Evolutionary conservation across 2,113 vertebrate species (phyloP).

Genomic region (Callaeas wilsoni): DNA sequence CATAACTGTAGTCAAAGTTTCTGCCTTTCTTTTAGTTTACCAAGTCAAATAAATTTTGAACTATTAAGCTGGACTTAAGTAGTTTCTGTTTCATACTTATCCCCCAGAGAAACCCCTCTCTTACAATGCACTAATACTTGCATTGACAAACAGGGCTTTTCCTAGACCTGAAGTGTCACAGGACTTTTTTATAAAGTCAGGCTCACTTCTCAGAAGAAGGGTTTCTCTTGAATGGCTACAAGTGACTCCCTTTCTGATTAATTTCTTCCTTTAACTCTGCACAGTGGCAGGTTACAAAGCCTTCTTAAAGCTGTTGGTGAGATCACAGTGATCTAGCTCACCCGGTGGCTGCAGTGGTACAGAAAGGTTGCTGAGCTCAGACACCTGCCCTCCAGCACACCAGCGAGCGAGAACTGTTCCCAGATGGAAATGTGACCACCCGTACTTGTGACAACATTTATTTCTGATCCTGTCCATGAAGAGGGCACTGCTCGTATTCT

Average conservation of each 20-base stretch:
- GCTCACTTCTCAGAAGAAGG: background rate
- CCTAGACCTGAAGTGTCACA: background rate
- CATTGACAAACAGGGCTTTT: background rate
- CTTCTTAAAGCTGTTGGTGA: background rate
- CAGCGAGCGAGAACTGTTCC: background rate
- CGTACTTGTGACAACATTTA: background rate
- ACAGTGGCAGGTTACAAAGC: background rate
- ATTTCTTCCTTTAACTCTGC: background rate
- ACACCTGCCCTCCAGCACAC: background rate
- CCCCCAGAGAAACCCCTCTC: background rate
- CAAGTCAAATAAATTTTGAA: background rate
- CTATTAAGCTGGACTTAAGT: background rate
- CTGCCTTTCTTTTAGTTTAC: background rate
- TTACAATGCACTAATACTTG: background rate
- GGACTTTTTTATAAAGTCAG: background rate
- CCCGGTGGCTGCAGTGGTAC: rapidly evolving
- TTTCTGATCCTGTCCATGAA: background rate
- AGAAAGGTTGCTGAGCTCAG: background rate
- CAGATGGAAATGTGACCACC: background rate
- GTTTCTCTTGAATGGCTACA: background rate
- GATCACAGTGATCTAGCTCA: background rate
- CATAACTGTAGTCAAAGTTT: background rate
- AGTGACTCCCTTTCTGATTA: background rate
- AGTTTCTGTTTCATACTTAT: background rate
- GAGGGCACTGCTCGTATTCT: background rate